phyloP scores from a whole-genome alignment of 2,888 invertebrate genomes.

The Cephus nigrinus region DNA sequence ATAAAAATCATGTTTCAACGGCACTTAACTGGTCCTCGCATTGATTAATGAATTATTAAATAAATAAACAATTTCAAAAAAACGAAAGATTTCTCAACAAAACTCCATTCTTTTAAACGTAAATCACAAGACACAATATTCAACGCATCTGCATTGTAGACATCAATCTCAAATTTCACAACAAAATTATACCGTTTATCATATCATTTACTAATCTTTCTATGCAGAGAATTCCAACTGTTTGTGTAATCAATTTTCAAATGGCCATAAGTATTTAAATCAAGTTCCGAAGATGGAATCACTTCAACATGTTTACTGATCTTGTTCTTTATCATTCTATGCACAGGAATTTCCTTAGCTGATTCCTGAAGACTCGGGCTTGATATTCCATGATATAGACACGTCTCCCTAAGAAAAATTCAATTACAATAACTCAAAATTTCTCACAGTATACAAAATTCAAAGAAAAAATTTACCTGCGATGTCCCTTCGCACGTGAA shows the following conservation, averaged over 20 bases:
- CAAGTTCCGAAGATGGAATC: conserved; percentile 73
- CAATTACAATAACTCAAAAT: not conserved
- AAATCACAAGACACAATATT: not conserved
- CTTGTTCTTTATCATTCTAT: conserved; percentile 24
- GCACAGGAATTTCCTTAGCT: conserved; percentile 31
- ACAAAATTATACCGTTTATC: conserved; percentile 4
- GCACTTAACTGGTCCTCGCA: not conserved
- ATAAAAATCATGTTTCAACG: not conserved
- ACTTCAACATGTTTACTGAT: conserved; percentile 40
- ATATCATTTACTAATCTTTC: conserved; percentile 74
- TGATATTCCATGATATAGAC: conserved; percentile 46
- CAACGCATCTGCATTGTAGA: not conserved
- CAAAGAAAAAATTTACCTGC: conserved; percentile 28
- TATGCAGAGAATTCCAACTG: conserved; percentile 84
- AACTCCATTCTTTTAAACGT: not conserved
- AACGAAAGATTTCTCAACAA: not conserved
- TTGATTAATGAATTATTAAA: not conserved
- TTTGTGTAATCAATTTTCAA: conserved; percentile 85
- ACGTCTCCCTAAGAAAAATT: conserved; percentile 36
- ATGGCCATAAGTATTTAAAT: conserved; percentile 81
- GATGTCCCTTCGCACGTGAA: conserved; percentile 37
- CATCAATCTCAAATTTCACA: not conserved
- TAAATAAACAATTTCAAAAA: not conserved
- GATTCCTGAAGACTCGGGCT: conserved; percentile 36
- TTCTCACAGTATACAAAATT: not conserved